Evolutionary conservation across 2,888 invertebrate species (phyloP), one percentile per base, ranked within the genome.

Genomic region (Operophtera brumata): DNA sequence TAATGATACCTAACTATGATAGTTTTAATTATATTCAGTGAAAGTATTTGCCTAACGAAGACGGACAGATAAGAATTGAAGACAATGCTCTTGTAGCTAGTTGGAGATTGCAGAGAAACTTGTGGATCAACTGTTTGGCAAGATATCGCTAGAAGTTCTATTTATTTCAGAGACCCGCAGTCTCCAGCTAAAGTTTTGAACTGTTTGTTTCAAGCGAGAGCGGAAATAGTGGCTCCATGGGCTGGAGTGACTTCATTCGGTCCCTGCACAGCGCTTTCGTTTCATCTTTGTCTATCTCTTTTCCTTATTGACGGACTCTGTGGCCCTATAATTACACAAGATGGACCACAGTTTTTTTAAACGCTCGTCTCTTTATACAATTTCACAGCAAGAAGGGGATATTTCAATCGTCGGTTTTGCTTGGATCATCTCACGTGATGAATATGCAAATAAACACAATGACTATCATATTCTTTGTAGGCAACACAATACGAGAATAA

Each of bases 401-500:
- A n/a, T n/a, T n/a, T n/a, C n/a, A n/a, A 3, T 20, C 4, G 20
- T 20, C n/a, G n/a, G 20, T 20, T 20, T 20, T 20, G 4, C 20
- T 20, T 20, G 20, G 4, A 20, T 4, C 4, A 3, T 4, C 20
- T 20, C 2, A 20, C 20, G 4, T 20, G 20, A 20, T 20, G 2
- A 20, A 4, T 20, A 20, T 20, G 20, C 20, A 20, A 20, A 20
- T 20, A 8, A 30, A 7, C 30, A 30, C 30, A 51, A 56, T 44
- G 36, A 42, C 37, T 42, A 32, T 34, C 6, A 36, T 28, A 50
- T 43, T 51, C 47, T 48, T 48, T 52, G 47, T 50, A 28, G 26
- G 10, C 12, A 41, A 11, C 45, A 35, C 40, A 47, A 47, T 32
- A 32, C 26, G 1, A 42, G 6, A 42, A 30, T 34, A 47, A 47